Conservation (phyloP, 2,888 invertebrate genomes). For the Scaptomyza cyrtandrae region DNA sequence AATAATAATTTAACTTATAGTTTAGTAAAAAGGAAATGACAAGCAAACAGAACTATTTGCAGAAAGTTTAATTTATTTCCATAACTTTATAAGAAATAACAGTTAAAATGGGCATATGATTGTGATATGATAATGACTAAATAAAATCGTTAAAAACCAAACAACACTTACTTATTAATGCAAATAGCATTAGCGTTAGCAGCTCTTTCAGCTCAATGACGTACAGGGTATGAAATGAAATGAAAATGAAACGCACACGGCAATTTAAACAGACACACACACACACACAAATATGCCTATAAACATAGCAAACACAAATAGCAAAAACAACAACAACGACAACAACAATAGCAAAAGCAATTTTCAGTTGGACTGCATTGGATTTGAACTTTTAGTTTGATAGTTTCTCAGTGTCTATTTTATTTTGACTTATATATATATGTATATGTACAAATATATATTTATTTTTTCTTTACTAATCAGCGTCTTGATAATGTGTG, state of each 20-base stretch:
- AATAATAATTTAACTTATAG: too few species aligned
- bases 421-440: slow-evolving; percentile 3
- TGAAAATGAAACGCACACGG: slow-evolving; percentile 37
- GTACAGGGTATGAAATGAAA: slow-evolving; percentile 46
- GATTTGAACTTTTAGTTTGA: slow-evolving; percentile 63
- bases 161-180: not conserved
- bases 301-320: slow-evolving; percentile 1
- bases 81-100: not conserved
- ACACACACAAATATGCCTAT: not conserved
- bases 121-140: too few species aligned
- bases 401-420: slow-evolving; percentile 27
- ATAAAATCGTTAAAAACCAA: not conserved
- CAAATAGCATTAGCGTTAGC: not conserved
- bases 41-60: not conserved
- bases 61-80: not conserved
- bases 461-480: slow-evolving; percentile 39
- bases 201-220: slow-evolving; percentile 5
- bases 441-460: not conserved
- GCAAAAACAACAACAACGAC: slow-evolving; percentile 8
- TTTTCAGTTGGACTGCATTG: slow-evolving; percentile 46
- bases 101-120: too few species aligned
- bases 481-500: slow-evolving; percentile 59
- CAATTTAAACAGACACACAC: slow-evolving; percentile 18
- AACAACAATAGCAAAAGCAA: slow-evolving; percentile 20
- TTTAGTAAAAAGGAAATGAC: not conserved